Base-by-base conservation (phyloP, 2,888 invertebrate species). In the Harmothoe impar region DNA sequence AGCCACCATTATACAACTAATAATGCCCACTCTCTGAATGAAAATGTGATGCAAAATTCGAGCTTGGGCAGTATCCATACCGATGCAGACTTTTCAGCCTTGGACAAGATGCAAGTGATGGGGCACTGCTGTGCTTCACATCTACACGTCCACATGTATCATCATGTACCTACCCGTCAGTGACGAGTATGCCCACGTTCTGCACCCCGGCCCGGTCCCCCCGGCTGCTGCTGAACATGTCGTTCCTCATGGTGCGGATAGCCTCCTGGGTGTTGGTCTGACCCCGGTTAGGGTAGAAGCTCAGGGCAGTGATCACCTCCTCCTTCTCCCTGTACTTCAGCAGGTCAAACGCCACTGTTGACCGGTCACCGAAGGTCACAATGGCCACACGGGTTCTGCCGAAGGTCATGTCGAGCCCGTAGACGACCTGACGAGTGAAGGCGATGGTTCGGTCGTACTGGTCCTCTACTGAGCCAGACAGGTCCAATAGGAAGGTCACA, bases 341-440 rank as follows among this genome's bases (percentile, higher is more conserved):
- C 15, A 94, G 92, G 86, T 94, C 92, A 91, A 96, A 95, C 84
- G 95, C 94, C 0, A 94, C 93, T 52, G 93, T 93, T 25, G 95
- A 94, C 1, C 93, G 93, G 23, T 95, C 95, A 54, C 96, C 94
- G 93, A 93, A 96, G 90, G 95, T 95, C 5, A 96, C 93, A 33
- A 96, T 92, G 29, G 94, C 95, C 43, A 96, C 93, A 31, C 94
- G 94, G 25, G 95, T 95, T 52, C 93, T 93, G 43, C 94, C 93
- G 35, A 93, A 92, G 35, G 94, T 94, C 29, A 96, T 94, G 90
- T 95, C 94, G 72, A 96, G 93, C 5, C 94, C 94, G 52, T 94
- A 93, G 1, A 96, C 93, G 29, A 96, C 92, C 81, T 94, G 93
- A 52, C 93, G 92, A 0, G 95, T 94, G 91, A 96, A 96, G 52